A percentile compares a stretch with the other conserved stretches of the same genome.
Evolutionary conservation across 2,797 vertebrate species (phyloP).

Genomic region (Triplophysa bombifrons): DNA sequence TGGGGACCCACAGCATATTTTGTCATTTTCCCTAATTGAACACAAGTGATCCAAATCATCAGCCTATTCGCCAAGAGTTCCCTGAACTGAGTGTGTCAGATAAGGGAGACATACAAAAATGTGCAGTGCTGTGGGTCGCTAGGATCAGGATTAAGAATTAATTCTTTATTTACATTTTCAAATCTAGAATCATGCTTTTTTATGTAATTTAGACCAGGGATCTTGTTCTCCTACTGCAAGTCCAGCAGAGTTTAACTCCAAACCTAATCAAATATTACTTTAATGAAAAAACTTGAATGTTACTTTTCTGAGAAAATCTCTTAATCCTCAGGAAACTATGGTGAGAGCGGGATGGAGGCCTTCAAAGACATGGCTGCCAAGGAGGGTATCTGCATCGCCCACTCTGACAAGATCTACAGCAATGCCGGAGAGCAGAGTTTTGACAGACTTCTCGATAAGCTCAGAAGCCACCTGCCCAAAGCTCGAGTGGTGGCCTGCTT

Average conservation of each 20-base stretch:
- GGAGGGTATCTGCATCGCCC: constrained; percentile 97
- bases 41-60: too few relatives aligned
- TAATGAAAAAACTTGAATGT: background rate
- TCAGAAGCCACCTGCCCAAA: constrained; percentile 91
- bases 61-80: too few relatives aligned
- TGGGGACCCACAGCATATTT: too few relatives aligned
- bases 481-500: constrained; percentile 97
- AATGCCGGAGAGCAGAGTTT: constrained; percentile 94
- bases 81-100: too few relatives aligned
- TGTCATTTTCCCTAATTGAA: too few relatives aligned
- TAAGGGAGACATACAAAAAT: too few relatives aligned
- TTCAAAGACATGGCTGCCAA: constrained; percentile 98
- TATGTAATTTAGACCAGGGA: background rate
- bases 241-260: background rate
- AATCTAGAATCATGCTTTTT: too few relatives aligned
- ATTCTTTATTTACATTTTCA: background rate
- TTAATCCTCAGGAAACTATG: constrained; percentile 88
- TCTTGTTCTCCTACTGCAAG: background rate
- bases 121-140: too few relatives aligned
- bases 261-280: background rate
- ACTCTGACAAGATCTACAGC: constrained; percentile 99
- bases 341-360: constrained; percentile 98
- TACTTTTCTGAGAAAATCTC: background rate
- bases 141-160: background rate
- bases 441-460: constrained; percentile 90